Conservation (phyloP, 2,888 invertebrate genomes). For the Mythimna albipuncta region DNA sequence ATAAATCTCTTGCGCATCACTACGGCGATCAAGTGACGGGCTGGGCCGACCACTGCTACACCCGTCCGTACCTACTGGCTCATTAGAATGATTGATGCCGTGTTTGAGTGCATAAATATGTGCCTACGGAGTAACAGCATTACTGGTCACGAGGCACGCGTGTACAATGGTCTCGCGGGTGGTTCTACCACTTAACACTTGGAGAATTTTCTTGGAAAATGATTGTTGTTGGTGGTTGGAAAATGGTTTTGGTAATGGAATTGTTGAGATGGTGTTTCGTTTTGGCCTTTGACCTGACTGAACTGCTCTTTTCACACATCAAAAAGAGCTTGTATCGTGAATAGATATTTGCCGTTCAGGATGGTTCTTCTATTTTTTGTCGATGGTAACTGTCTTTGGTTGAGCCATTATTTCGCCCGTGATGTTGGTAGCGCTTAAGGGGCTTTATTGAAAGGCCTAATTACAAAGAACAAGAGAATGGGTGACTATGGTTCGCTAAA, state of each 20-base stretch:
- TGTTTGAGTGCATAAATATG: constrained; percentile 87
- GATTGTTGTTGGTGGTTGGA: not conserved
- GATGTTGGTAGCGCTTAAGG: too few relatives aligned
- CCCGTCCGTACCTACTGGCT: constrained; percentile 79
- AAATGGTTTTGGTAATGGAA: constrained; percentile 29
- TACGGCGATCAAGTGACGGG: constrained; percentile 75
- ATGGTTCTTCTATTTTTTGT: too few relatives aligned
- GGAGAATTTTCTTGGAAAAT: constrained; percentile 43
- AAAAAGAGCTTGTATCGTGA: not conserved
- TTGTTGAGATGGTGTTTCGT: constrained; percentile 3
- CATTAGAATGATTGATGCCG: constrained; percentile 90
- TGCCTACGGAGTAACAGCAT: constrained; percentile 74
- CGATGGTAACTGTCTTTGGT: too few relatives aligned
- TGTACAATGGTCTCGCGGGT: constrained; percentile 69
- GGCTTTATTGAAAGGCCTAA: too few relatives aligned
- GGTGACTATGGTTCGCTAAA: too few relatives aligned
- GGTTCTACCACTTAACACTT: constrained; percentile 49
- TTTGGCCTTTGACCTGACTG: too few relatives aligned
- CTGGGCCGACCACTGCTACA: constrained; percentile 70
- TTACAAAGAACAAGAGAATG: too few relatives aligned
- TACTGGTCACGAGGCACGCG: constrained; percentile 80
- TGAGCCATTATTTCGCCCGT: too few relatives aligned
- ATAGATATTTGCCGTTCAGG: not conserved
- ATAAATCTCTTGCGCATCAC: constrained; percentile 75
- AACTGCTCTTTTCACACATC: not conserved